Percentiles rank a stretch among this genome's conserved stretches.
Conservation (phyloP, 2,113 vertebrate genomes). For the Rhipidura dahli region DNA sequence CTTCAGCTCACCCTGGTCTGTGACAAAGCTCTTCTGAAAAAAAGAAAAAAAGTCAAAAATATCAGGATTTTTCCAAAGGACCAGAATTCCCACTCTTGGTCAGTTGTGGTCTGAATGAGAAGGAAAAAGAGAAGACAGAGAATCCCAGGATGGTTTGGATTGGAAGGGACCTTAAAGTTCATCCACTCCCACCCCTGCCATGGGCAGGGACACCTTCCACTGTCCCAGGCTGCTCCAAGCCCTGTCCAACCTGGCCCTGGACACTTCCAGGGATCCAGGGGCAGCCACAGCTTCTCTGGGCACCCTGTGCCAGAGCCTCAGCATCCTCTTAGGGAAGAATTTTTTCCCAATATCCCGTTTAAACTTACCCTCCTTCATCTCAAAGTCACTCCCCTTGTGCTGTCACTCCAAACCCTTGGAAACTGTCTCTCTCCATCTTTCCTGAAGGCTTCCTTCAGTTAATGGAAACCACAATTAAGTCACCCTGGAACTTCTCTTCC, state of each 20-base stretch:
- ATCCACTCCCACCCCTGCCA: background rate
- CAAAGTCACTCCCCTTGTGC: background rate
- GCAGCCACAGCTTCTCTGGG: background rate
- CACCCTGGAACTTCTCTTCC: background rate
- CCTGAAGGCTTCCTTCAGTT: background rate
- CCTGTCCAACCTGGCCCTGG: accelerated
- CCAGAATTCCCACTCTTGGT: background rate
- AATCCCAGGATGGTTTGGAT: background rate
- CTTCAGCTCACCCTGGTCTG: background rate
- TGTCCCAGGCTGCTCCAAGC: accelerated
- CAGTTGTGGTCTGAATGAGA: background rate
- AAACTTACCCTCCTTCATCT: background rate
- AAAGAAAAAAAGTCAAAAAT: background rate
- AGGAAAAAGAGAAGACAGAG: background rate
- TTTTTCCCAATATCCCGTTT: background rate
- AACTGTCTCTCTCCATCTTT: background rate
- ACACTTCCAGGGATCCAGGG: background rate
- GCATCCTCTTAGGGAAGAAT: accelerated
- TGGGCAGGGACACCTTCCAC: background rate
- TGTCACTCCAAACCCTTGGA: background rate
- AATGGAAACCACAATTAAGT: background rate
- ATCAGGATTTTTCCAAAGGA: background rate
- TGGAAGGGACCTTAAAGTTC: background rate
- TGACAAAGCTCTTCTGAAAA: background rate
- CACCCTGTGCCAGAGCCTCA: accelerated